These are phyloP conservation scores for Neodiprion lecontei DNA, from an alignment of 1,140 invertebrate species.

Conservation along the genomic window DNA sequence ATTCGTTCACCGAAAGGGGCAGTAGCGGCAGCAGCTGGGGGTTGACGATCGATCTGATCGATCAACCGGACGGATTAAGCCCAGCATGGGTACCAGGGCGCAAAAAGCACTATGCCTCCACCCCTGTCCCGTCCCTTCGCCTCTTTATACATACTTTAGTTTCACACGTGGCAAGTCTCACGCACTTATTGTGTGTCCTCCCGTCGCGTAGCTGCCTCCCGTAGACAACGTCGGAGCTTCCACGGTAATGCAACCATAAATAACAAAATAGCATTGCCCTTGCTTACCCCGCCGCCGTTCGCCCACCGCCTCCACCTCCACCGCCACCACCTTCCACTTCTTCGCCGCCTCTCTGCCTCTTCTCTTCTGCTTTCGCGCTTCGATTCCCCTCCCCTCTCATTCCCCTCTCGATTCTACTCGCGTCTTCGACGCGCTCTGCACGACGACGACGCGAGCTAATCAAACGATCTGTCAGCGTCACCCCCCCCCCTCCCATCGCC, in stretches of 20 bases:
- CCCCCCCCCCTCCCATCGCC: not conserved
- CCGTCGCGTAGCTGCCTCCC: slow-evolving; percentile 12
- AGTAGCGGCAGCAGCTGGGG: not conserved
- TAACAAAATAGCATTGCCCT: slow-evolving; percentile 34
- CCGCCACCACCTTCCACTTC: not conserved
- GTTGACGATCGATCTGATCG: not conserved
- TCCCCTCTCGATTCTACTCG: slow-evolving; percentile 12
- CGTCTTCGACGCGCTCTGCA: slow-evolving; percentile 1
- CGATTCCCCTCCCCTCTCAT: not conserved
- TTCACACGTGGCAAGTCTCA: slow-evolving; percentile 37
- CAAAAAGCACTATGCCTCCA: slow-evolving; percentile 2
- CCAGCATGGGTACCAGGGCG: not conserved
- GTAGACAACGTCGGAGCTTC: not conserved
- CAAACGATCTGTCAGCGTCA: slow-evolving; percentile 15
- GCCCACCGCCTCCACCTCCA: slow-evolving; percentile 19
- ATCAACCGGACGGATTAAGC: not conserved
- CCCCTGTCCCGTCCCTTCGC: not conserved
- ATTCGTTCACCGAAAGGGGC: too few relatives aligned
- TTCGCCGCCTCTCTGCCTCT: not conserved
- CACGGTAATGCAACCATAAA: slow-evolving; percentile 43
- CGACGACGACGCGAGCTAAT: not conserved
- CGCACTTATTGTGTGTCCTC: slow-evolving; percentile 33
- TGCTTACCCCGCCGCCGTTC: not conserved
- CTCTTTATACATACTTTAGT: slow-evolving; percentile 41
- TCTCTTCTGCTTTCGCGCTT: slow-evolving; percentile 13